A percentile compares a stretch with the other conserved stretches of the same genome.
Conservation (phyloP, 1,140 invertebrate species). For the Aphelinus certus region DNA sequence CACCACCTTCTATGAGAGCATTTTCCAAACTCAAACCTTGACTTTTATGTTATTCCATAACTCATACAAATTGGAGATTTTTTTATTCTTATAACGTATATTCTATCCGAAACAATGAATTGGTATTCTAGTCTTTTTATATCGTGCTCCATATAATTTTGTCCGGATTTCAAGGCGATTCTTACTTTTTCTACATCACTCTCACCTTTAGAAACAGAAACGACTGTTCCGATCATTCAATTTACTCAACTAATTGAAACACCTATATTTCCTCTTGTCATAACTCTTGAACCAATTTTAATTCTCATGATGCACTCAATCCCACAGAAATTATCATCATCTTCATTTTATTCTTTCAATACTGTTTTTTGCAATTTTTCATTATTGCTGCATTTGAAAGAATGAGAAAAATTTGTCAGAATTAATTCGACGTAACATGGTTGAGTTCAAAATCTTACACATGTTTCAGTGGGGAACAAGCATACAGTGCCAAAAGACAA, state of each 20-base stretch:
- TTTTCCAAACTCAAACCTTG: too few relatives aligned
- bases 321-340: conserved; percentile 7
- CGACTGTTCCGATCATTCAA: conserved; percentile 7
- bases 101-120: too few relatives aligned
- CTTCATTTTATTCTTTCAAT: neutral
- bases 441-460: neutral
- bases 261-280: conserved; percentile 33
- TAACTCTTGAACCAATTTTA: conserved; percentile 11
- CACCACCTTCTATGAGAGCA: too few relatives aligned
- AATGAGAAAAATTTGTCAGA: neutral
- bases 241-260: conserved; percentile 24
- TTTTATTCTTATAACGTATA: conserved; percentile 22
- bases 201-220: too few relatives aligned
- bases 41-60: conserved; percentile 49
- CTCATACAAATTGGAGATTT: conserved; percentile 49
- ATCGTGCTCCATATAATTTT: too few relatives aligned
- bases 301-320: conserved; percentile 41
- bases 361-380: conserved; percentile 36
- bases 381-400: neutral
- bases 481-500: conserved; percentile 33
- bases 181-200: too few relatives aligned
- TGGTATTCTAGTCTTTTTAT: too few relatives aligned
- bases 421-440: neutral
- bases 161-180: too few relatives aligned
- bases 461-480: conserved; percentile 5